Base-by-base conservation (phyloP, 2,888 invertebrate species). In the Melieria omissa region DNA sequence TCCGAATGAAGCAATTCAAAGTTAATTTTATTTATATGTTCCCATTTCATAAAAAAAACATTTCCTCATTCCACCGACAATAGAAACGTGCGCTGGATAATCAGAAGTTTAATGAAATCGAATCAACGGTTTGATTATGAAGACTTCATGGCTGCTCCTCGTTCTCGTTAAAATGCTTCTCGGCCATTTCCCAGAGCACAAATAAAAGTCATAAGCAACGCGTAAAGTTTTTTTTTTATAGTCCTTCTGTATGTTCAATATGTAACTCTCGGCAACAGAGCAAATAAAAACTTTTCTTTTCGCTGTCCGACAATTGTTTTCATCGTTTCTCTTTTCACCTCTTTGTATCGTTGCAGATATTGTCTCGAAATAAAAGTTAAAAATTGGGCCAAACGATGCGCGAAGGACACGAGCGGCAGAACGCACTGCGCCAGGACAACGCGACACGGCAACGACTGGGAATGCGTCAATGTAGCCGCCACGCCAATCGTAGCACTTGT, bases 111-210 rank as follows among this genome's bases (percentile, higher is more conserved):
- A 60, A 54, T 69, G 61, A 52, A 64, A 67, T 49, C 42, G 69
- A 70, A 71, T 47, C 69, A 65, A 70, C 70, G 72, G 44, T 29
- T 74, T 67, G 66, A 66, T 72, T 71, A 74, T 74, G 69, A 46
- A 54, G 62, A 29, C n/a, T 41, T 41, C 62, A 70, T 69, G 66
- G 49, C 29, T 69, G 69, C 54, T 60, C 4, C 29, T 16, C 52
- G 67, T 67, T 47, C 29, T 60, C 60, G 58, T 67, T 60, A 60
- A 60, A 65, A 65, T 64, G 44, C 45, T 58, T 70, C 45, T 14
- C 29, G 12, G 41, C n/a, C 14, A 54, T 66, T 58, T 72, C 68
- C 69, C 61, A 16, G 44, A 72, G 65, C 55, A 69, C 61, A 58
- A 70, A 63, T 70, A 66, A 73, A 66, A 66, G 46, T 70, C 62